Conservation (phyloP, 2,888 invertebrate genomes). For the Pteria penguin region DNA sequence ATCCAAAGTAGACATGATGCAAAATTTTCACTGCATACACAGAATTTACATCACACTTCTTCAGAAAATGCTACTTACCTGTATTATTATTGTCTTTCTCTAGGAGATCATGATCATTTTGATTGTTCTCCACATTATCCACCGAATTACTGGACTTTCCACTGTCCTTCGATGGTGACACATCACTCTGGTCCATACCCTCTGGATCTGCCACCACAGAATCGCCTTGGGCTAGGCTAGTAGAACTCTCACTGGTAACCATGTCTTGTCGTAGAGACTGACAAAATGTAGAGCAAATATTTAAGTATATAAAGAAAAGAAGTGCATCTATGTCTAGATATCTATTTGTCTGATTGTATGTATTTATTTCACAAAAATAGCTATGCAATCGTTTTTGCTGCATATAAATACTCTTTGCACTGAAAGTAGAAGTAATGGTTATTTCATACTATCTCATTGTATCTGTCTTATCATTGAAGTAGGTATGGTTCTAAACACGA, state of each 20-base stretch:
- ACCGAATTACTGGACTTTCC: neutral
- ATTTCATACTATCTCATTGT: too few relatives aligned
- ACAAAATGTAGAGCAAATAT: neutral
- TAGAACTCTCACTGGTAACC: conserved; percentile 59
- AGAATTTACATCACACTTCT: too few relatives aligned
- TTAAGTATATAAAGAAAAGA: neutral
- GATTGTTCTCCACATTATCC: conserved; percentile 11
- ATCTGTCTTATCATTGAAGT: too few relatives aligned
- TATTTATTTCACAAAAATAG: neutral
- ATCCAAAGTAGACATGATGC: too few relatives aligned
- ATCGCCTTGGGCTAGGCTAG: conserved; percentile 48
- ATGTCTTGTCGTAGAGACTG: conserved; percentile 34
- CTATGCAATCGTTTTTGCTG: too few relatives aligned
- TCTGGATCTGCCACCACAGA: conserved; percentile 18
- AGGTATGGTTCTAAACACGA: too few relatives aligned
- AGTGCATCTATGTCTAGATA: too few relatives aligned
- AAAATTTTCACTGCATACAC: too few relatives aligned
- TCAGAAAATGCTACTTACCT: conserved; percentile 42
- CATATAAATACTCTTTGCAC: too few relatives aligned
- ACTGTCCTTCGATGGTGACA: neutral
- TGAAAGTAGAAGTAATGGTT: too few relatives aligned
- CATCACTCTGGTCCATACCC: conserved; percentile 37
- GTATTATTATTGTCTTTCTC: conserved; percentile 53
- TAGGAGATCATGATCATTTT: conserved; percentile 23
- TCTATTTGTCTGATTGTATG: neutral